Evolutionary conservation across 2,888 invertebrate genomes (phyloP).

Genomic region (Camponotus fellah): DNA sequence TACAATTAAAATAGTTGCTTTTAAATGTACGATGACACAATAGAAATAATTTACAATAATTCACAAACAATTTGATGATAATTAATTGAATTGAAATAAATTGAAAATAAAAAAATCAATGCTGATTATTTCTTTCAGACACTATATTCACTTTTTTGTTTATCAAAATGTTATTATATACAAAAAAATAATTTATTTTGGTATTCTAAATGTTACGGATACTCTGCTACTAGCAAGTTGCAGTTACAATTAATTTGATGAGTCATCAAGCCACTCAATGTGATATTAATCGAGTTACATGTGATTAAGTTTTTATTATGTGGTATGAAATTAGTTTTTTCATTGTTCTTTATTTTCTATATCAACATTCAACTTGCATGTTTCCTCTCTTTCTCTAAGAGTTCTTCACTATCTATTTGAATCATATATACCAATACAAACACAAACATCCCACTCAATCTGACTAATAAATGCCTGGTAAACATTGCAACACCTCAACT

Average conservation of each 20-base stretch:
- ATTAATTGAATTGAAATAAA: too few species aligned
- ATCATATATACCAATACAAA: not conserved
- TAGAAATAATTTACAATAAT: slow-evolving; percentile 60
- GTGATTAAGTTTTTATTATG: slow-evolving; percentile 36
- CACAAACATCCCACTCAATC: not conserved
- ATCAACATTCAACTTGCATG: not conserved
- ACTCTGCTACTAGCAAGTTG: slow-evolving; percentile 20
- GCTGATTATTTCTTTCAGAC: not conserved
- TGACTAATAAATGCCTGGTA: slow-evolving; percentile 42
- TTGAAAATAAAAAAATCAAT: slow-evolving; percentile 21
- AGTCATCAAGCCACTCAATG: slow-evolving; percentile 36
- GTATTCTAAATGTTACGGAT: not conserved
- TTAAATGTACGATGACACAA: slow-evolving; percentile 45
- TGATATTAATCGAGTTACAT: slow-evolving; percentile 46
- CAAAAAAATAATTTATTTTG: not conserved
- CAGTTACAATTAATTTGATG: slow-evolving; percentile 43
- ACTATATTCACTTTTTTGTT: not conserved
- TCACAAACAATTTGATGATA: slow-evolving; percentile 17
- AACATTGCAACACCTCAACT: slow-evolving; percentile 28
- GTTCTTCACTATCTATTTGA: not conserved
- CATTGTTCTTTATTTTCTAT: not conserved
- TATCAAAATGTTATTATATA: not conserved
- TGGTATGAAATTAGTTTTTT: slow-evolving; percentile 17
- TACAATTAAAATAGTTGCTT: slow-evolving; percentile 26
- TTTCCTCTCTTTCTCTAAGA: not conserved